These are phyloP conservation scores for Cotesia glomerata DNA, from an alignment of 1,140 invertebrate species.

Conservation along the genomic window DNA sequence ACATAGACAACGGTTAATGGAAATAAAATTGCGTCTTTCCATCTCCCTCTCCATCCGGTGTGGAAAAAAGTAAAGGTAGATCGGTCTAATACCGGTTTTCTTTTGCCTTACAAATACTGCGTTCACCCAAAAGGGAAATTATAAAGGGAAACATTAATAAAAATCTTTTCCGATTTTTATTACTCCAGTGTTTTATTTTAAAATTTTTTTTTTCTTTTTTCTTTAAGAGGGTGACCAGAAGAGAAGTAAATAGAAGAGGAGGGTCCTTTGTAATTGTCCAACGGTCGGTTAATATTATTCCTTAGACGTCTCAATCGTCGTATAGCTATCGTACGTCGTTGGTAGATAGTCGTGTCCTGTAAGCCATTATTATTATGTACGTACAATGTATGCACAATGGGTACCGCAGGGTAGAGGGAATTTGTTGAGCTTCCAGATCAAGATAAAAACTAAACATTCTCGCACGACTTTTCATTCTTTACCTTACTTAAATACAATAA, in stretches of 20 bases:
- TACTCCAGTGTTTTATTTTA: background rate
- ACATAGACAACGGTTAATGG: conserved; percentile 30
- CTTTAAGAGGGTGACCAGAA: too few relatives aligned
- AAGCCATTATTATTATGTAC: background rate
- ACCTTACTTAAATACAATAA: background rate
- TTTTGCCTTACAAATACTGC: background rate
- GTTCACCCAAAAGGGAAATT: too few relatives aligned
- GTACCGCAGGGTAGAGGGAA: background rate
- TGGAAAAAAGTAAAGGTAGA: background rate
- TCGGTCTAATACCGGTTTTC: background rate
- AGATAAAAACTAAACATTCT: conserved; percentile 42
- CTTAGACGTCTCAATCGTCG: conserved; percentile 39
- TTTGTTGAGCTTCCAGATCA: conserved; percentile 33
- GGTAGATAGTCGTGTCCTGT: background rate
- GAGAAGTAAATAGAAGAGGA: background rate
- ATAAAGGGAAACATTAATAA: background rate
- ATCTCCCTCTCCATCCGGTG: background rate
- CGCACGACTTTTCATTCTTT: conserved; percentile 35
- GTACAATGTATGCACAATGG: too few relatives aligned
- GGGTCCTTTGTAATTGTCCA: conserved; percentile 4
- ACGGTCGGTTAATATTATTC: conserved; percentile 11
- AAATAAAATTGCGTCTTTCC: conserved; percentile 40
- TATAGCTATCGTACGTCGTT: too few relatives aligned
- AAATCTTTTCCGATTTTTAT: background rate
- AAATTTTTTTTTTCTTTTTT: too few relatives aligned